These are phyloP conservation scores for Agrochola macilenta DNA, from an alignment of 2,888 invertebrate genomes.

Conservation along the genomic window DNA sequence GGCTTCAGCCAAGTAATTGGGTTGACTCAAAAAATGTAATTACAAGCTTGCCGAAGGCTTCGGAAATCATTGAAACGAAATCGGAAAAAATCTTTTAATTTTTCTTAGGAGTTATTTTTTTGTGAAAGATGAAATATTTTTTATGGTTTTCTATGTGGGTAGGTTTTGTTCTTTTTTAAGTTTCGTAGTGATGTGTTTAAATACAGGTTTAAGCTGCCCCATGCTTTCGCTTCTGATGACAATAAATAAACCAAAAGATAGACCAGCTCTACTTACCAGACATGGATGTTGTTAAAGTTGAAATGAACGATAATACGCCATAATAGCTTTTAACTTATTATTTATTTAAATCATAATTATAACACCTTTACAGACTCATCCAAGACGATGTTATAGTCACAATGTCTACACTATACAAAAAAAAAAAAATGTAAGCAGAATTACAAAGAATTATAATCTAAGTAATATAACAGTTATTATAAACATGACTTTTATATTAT, in stretches of 20 bases:
- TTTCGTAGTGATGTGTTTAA: background rate
- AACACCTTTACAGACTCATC: too few relatives aligned
- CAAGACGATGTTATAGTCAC: too few relatives aligned
- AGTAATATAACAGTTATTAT: too few relatives aligned
- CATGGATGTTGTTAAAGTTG: too few relatives aligned
- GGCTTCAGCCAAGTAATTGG: conserved; percentile 50
- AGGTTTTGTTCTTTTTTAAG: background rate
- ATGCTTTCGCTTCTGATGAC: too few relatives aligned
- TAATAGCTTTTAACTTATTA: background rate
- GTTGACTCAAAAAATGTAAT: conserved; percentile 59
- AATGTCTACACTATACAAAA: too few relatives aligned
- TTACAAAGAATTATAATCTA: too few relatives aligned
- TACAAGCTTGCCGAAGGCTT: conserved; percentile 43
- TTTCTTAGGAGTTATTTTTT: conserved; percentile 23
- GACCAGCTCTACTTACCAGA: background rate
- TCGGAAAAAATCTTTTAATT: conserved; percentile 38
- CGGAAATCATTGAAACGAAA: conserved; percentile 33
- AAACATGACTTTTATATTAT: too few relatives aligned
- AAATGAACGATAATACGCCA: background rate
- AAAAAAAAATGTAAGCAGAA: too few relatives aligned
- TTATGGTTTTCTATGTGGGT: conserved; percentile 3
- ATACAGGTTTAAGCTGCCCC: background rate
- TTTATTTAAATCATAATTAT: too few relatives aligned
- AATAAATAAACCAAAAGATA: background rate
- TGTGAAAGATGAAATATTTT: background rate